Conservation (phyloP, 2,797 vertebrate species). For the Acanthurus tractus region DNA sequence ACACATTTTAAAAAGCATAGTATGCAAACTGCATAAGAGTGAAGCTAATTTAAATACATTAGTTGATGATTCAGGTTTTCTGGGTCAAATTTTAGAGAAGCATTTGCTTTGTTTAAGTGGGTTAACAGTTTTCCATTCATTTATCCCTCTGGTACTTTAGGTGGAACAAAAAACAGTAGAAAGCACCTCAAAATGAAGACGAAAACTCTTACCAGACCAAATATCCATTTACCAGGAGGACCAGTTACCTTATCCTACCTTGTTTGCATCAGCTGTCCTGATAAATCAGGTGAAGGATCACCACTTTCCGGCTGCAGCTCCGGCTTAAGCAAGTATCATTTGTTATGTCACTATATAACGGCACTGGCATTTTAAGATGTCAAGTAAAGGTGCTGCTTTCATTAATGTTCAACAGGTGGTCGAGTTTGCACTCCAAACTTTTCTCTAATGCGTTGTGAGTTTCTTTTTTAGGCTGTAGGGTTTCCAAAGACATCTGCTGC, state of each 20-base stretch:
- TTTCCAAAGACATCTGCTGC: slow-evolving; percentile 33
- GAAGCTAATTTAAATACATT: no score
- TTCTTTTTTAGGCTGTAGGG: not conserved
- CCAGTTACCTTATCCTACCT: not conserved
- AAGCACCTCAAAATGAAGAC: not conserved
- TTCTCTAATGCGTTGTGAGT: not conserved
- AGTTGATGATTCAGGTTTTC: not conserved
- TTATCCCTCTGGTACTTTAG: not conserved
- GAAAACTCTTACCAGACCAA: not conserved
- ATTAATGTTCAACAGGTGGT: not conserved
- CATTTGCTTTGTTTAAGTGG: not conserved
- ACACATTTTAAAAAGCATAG: no score
- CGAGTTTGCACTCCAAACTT: not conserved
- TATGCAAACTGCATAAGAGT: no score
- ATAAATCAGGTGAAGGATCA: not conserved
- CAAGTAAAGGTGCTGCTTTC: not conserved
- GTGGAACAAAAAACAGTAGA: not conserved
- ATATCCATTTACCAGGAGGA: not conserved
- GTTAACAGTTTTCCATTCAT: not conserved
- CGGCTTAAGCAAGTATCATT: not conserved
- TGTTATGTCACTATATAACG: not conserved
- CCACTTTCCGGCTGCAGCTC: not conserved
- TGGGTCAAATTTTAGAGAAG: not conserved
- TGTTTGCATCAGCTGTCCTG: not conserved
- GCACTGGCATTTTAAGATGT: not conserved